Evolutionary conservation across 2,797 vertebrate genomes (phyloP), one percentile per base, ranked within the genome.

Genomic region (Erpetoichthys calabaricus): DNA sequence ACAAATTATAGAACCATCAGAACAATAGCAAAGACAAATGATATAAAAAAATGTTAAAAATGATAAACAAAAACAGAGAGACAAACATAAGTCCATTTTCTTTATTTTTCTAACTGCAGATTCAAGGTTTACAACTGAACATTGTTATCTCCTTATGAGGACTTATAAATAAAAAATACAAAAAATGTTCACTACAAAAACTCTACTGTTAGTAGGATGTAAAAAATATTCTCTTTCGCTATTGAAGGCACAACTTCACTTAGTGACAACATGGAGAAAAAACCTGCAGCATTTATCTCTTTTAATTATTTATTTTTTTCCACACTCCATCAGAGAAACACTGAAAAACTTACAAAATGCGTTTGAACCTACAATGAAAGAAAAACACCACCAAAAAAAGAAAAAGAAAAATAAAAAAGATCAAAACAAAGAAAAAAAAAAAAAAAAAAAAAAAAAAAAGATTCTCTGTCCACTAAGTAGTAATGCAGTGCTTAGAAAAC

Each of bases 211-310:
- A 97, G 92, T 93, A 91, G 87, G 88, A 90, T 92, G 88, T 92
- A 89, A 91, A 91, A 94, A 90, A 85, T 87, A 89, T 86, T 90
- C 86, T 89, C 87, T 89, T 92, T 90, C 73, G 91, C 89, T 89
- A 89, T 93, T 89, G 91, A 97, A 96, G 91, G 91, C 91, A 96
- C 91, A 72, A 89, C 91, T 91, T 89, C 89, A 98, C 91, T 91
- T 91, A 87, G 89, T 89, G 91, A 96, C 91, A 92, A 83, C 90
- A 96, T 90, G 90, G 88, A 92, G 88, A 90, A 91, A 89, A 90
- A 91, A 91, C 89, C 91, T 93, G 94, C 92, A 96, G 93, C 92
- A 92, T 90, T 89, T 88, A 88, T 87, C 89, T 78, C 79, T 88
- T 83, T 83, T 86, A 82, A 81, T 80, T 79, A 62, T 69, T 75